phyloP scores from a whole-genome alignment of 1,140 invertebrate genomes.

The Drepana arcuata region DNA sequence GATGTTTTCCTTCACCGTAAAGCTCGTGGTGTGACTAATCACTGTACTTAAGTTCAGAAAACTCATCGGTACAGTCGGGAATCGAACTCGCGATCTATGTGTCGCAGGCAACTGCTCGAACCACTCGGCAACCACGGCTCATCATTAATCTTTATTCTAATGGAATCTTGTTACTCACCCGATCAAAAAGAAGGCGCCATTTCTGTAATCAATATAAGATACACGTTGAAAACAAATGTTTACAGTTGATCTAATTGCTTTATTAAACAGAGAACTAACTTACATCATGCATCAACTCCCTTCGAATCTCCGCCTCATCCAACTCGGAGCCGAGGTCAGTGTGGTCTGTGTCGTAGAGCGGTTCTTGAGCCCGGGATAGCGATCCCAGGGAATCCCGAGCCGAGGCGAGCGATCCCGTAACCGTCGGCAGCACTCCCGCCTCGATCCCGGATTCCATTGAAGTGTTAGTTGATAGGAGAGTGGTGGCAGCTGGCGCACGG shows the following conservation, averaged over 20 bases:
- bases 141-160: too few relatives aligned
- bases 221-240: neutral
- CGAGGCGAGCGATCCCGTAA: conserved; percentile 77
- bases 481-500: conserved; percentile 36
- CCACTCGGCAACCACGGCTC: too few relatives aligned
- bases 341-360: conserved; percentile 82
- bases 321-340: conserved; percentile 83
- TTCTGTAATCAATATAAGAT: conserved; percentile 76
- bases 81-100: too few relatives aligned
- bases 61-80: too few relatives aligned
- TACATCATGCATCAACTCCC: conserved; percentile 84
- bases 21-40: too few relatives aligned
- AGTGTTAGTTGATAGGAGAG: conserved; percentile 61
- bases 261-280: conserved; percentile 15
- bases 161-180: conserved; percentile 75
- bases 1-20: too few relatives aligned
- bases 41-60: too few relatives aligned
- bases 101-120: too few relatives aligned
- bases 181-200: conserved; percentile 89
- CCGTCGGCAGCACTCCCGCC: conserved; percentile 76
- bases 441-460: conserved; percentile 72
- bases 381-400: conserved; percentile 74
- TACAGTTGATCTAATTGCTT: neutral
- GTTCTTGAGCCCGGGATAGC: conserved; percentile 74
- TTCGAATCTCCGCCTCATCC: conserved; percentile 82